Evolutionary conservation across 92 coral and sea anemone species (phyloP).

Genomic region (Porites lobata): DNA sequence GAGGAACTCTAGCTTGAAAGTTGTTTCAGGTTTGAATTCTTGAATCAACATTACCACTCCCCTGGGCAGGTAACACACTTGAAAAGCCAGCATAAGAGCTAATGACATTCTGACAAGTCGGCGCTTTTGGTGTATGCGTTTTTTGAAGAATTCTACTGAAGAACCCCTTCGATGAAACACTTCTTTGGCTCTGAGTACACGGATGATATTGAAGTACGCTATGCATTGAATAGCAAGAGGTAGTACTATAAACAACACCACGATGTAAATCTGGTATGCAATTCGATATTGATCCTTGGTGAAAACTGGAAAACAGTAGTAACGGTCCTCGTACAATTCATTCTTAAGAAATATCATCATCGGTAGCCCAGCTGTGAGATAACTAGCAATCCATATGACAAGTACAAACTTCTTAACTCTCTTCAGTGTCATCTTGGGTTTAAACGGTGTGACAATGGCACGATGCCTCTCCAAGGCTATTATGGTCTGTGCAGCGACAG

Average conservation of each 20-base stretch:
- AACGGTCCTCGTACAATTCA: neutral
- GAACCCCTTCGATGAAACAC: constrained; percentile 36
- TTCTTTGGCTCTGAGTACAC: constrained; percentile 53
- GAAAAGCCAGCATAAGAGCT: constrained; percentile 60
- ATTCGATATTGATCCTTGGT: constrained; percentile 39
- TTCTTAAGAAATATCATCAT: constrained; percentile 37
- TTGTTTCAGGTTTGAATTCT: constrained; percentile 38
- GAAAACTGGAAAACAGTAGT: constrained; percentile 29
- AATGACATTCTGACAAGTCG: constrained; percentile 75
- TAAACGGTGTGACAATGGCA: constrained; percentile 73
- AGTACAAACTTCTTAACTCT: constrained; percentile 49
- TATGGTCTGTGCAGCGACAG: constrained; percentile 48
- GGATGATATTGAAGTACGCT: constrained; percentile 65
- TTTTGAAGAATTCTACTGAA: constrained; percentile 6
- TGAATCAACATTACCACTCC: constrained; percentile 66
- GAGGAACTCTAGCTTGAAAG: neutral
- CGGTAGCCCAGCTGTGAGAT: constrained; percentile 53
- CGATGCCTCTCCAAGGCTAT: constrained; percentile 73
- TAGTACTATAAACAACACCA: constrained; percentile 47
- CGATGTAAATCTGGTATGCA: constrained; percentile 57
- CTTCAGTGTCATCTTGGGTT: constrained; percentile 49
- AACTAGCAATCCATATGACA: constrained; percentile 64
- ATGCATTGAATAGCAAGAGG: constrained; percentile 71
- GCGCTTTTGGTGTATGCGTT: constrained; percentile 1
- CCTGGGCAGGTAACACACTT: constrained; percentile 80